These are phyloP conservation scores for Harpalus rubripes DNA, from an alignment of 2,888 invertebrate genomes.

Conservation along the genomic window DNA sequence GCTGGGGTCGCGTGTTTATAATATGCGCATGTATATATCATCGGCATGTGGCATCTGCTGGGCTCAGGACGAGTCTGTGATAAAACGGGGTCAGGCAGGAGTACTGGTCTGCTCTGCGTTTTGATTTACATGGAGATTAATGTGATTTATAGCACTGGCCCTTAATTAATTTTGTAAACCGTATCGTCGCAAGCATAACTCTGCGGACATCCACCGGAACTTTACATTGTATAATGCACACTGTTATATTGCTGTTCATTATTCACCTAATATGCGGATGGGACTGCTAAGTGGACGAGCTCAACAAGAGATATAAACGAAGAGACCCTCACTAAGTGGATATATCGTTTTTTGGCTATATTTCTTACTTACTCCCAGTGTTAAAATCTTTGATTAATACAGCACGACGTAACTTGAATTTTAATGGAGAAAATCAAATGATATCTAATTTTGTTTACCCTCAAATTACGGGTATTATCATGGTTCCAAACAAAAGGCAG, in stretches of 20 bases:
- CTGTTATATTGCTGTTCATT: slow-evolving; percentile 64
- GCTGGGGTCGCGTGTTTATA: slow-evolving; percentile 38
- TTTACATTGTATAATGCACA: slow-evolving; percentile 65
- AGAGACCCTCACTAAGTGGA: not conserved
- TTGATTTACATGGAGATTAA: slow-evolving; percentile 67
- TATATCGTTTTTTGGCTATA: not conserved
- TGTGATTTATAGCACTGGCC: slow-evolving; percentile 65
- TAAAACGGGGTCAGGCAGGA: slow-evolving; percentile 62
- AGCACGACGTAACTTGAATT: not conserved
- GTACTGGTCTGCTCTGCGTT: slow-evolving; percentile 53
- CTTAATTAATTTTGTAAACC: slow-evolving; percentile 67
- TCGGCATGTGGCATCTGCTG: slow-evolving; percentile 38
- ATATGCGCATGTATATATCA: slow-evolving; percentile 48
- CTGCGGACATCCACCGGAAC: slow-evolving; percentile 63
- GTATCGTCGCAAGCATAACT: slow-evolving; percentile 65
- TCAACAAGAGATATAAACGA: not conserved
- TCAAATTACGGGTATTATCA: not conserved
- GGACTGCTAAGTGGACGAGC: not conserved
- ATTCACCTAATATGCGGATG: slow-evolving; percentile 55
- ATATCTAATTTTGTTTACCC: not conserved
- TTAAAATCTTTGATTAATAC: not conserved
- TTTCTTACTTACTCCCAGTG: not conserved
- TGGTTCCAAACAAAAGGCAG: not conserved
- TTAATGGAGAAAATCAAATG: not conserved
- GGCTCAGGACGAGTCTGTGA: slow-evolving; percentile 44